Evolutionary conservation across 2,888 invertebrate genomes (phyloP).

Genomic region (Mesorhabditis belari): DNA sequence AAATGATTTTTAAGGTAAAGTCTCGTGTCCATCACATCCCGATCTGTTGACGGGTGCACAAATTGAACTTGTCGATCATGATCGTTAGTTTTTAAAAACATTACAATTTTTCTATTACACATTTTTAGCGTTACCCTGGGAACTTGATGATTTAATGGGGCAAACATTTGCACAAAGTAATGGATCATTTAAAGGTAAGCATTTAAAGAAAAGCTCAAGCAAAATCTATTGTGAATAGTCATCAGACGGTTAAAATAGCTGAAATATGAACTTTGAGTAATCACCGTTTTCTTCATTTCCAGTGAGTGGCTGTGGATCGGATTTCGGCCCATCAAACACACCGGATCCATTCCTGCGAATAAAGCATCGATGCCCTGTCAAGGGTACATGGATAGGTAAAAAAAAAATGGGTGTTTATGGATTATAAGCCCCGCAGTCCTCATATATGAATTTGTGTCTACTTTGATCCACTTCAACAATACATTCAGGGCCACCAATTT

Average conservation of each 20-base stretch:
- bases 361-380: not conserved
- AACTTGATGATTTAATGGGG: not conserved
- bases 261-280: not conserved
- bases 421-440: too few species aligned
- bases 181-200: not conserved
- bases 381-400: not conserved
- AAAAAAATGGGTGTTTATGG: too few species aligned
- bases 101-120: too few species aligned
- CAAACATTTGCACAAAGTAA: not conserved
- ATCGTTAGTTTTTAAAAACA: not conserved
- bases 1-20: not conserved
- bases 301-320: not conserved
- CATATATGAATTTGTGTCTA: too few species aligned
- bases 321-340: not conserved
- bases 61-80: not conserved
- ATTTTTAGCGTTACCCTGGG: not conserved
- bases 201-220: too few species aligned
- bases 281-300: not conserved
- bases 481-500: too few species aligned
- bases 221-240: too few species aligned
- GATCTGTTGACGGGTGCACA: not conserved
- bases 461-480: too few species aligned
- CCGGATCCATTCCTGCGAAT: not conserved
- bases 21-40: not conserved
- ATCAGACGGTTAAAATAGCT: too few species aligned